A percentile compares a stretch with the other conserved stretches of the same genome.
Evolutionary conservation across 1,140 invertebrate genomes (phyloP).

Genomic region (Apis laboriosa): DNA sequence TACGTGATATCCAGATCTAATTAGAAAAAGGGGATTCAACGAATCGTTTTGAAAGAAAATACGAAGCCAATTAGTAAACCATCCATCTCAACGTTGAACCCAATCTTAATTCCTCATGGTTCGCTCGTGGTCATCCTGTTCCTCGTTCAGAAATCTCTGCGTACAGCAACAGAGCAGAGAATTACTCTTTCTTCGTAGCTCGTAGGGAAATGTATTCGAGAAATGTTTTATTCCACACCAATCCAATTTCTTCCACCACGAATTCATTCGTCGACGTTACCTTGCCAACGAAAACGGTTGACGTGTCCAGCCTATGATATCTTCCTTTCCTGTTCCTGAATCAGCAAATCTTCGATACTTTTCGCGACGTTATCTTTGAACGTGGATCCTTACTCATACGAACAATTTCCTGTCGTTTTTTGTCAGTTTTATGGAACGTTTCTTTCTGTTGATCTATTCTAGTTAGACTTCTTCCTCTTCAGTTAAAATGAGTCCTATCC

Average conservation of each 20-base stretch:
- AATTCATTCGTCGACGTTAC: not conserved
- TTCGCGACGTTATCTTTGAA: not conserved
- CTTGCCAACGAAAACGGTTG: not conserved
- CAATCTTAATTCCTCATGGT: slow-evolving; percentile 9
- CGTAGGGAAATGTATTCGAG: too few relatives aligned
- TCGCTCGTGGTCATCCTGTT: not conserved
- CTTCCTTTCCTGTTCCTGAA: not conserved
- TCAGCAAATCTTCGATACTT: slow-evolving; percentile 9
- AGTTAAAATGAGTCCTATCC: too few relatives aligned
- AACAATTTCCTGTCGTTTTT: not conserved
- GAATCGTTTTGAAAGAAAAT: slow-evolving; percentile 4
- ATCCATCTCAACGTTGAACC: not conserved
- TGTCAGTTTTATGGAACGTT: slow-evolving; percentile 5
- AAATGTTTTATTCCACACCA: not conserved
- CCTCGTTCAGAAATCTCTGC: slow-evolving; percentile 13
- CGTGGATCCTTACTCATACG: not conserved
- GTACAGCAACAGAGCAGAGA: not conserved
- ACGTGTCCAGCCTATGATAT: not conserved
- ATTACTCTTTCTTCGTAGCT: not conserved
- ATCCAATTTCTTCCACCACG: not conserved
- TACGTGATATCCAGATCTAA: too few relatives aligned
- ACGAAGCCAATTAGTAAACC: slow-evolving; percentile 22
- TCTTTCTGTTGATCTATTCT: not conserved
- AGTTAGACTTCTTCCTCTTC: too few relatives aligned
- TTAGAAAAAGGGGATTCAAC: too few relatives aligned